Base-by-base conservation (phyloP, 2,888 invertebrate species). In the Danaus chrysippus region DNA sequence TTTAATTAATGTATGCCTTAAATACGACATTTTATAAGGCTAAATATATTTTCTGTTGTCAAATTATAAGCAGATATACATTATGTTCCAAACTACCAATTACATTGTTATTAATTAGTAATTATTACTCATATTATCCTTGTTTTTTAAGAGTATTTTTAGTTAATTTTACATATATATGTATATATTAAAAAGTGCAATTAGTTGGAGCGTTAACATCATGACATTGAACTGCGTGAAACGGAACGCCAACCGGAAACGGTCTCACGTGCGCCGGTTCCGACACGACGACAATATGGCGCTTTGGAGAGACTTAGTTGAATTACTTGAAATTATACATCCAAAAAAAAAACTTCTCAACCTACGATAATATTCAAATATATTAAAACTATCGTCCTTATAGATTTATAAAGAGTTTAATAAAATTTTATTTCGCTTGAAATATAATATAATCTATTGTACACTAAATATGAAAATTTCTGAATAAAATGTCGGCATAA, bases 261-360 rank as follows among this genome's bases (percentile, higher is more conserved):
- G 76, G 76, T 79, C 81, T 86, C 89, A 89, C 90, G 89, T 88
- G 89, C 87, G 86, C 86, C 80, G 80, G 84, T 86, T 90, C 89
- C 77, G 78, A 82, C 82, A 87, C 86, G 86, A 84, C 86, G 84
- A 75, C 87, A 87, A 87, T 81, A 87, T 87, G 87, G 88, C 87
- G 84, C 78, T 71, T 81, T 83, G 76, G 77, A 64, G 69, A 77
- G 76, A 72, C 73, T 52, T 56, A 56, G 56, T 17, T 42, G 43
- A 59, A 56, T 59, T 57, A 59, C 60, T 53, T 44, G 17, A 17
- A 17, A 17, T 15, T 49, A 49, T 13, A 49, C 17, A 17, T 49
- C 15, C n/a, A 9, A 46, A 46, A 17, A 9, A 46, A 46, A 17
- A 49, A 17, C 49, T 49, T 10, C 11, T 17, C 1, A 49, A 5